Percentiles rank a stretch among this genome's conserved stretches.
These are phyloP conservation scores for Ariopsis seemanni DNA, from an alignment of 2,113 vertebrate genomes.

Conservation along the genomic window DNA sequence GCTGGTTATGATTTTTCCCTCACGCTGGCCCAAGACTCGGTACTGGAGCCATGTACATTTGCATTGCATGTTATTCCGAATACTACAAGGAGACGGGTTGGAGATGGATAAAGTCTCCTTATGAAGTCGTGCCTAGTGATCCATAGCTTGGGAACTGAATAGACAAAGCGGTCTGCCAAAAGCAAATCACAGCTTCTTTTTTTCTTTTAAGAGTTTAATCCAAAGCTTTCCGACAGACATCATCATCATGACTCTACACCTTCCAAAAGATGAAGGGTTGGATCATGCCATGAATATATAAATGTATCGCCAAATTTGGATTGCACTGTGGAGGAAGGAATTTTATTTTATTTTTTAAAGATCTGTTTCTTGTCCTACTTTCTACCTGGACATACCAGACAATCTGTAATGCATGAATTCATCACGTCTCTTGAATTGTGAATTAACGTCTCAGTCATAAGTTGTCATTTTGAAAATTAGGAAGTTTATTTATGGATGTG, in stretches of 20 bases:
- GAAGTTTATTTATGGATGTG: slow-evolving; percentile 61
- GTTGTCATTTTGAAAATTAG: slow-evolving; percentile 7
- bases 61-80: neutral
- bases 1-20: neutral
- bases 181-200: neutral
- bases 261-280: slow-evolving; percentile 52
- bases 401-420: slow-evolving; percentile 60
- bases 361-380: neutral
- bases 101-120: neutral
- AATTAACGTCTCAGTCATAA: neutral
- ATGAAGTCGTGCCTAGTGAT: slow-evolving; percentile 35
- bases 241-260: slow-evolving; percentile 49
- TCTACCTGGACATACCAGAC: slow-evolving; percentile 9
- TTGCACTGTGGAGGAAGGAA: neutral
- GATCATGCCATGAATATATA: neutral
- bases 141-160: slow-evolving; percentile 14
- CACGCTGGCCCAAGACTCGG: neutral
- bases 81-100: neutral
- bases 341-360: neutral
- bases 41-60: neutral
- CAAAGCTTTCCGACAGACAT: neutral
- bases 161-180: neutral
- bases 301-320: slow-evolving; percentile 1
- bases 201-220: neutral
- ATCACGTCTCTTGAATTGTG: slow-evolving; percentile 3